phyloP scores from a whole-genome alignment of 2,888 invertebrate genomes.

The Meliscaeva auricollis region DNA sequence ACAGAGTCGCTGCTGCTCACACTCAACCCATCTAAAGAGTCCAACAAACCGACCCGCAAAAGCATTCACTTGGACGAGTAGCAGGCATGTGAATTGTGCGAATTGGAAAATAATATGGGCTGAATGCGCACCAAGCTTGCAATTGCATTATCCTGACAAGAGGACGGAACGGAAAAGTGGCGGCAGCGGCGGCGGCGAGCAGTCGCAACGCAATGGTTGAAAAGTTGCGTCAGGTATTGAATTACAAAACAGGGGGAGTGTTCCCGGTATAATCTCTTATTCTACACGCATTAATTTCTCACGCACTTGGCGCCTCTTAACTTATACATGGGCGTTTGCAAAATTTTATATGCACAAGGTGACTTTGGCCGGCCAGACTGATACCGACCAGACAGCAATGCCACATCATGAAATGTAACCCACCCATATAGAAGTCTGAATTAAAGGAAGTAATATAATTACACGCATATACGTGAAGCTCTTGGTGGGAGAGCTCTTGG shows the following conservation, averaged over 20 bases:
- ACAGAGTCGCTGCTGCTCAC: slow-evolving; percentile 10
- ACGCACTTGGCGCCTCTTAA: slow-evolving; percentile 71
- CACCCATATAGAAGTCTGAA: not conserved
- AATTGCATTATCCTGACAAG: slow-evolving; percentile 51
- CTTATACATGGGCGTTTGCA: not conserved
- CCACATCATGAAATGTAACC: slow-evolving; percentile 18
- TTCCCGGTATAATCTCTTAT: slow-evolving; percentile 18
- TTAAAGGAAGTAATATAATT: slow-evolving; percentile 71
- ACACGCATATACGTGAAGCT: not conserved
- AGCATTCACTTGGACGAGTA: slow-evolving; percentile 43
- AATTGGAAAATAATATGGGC: slow-evolving; percentile 43
- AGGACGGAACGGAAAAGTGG: not conserved
- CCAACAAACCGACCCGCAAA: slow-evolving; percentile 21
- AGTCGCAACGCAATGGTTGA: not conserved
- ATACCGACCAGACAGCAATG: not conserved
- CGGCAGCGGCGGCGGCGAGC: too few species aligned
- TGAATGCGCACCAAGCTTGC: slow-evolving; percentile 39
- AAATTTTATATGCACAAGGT: slow-evolving; percentile 40
- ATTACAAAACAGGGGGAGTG: slow-evolving; percentile 57
- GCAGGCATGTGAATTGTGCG: slow-evolving; percentile 10
- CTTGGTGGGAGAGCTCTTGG: slow-evolving; percentile 43
- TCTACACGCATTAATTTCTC: slow-evolving; percentile 69
- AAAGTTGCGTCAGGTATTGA: slow-evolving; percentile 56
- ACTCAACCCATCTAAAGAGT: not conserved
- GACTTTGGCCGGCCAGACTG: not conserved